These are phyloP conservation scores for Podarcis cretensis DNA, from an alignment of 2,113 vertebrate genomes.

Conservation along the genomic window DNA sequence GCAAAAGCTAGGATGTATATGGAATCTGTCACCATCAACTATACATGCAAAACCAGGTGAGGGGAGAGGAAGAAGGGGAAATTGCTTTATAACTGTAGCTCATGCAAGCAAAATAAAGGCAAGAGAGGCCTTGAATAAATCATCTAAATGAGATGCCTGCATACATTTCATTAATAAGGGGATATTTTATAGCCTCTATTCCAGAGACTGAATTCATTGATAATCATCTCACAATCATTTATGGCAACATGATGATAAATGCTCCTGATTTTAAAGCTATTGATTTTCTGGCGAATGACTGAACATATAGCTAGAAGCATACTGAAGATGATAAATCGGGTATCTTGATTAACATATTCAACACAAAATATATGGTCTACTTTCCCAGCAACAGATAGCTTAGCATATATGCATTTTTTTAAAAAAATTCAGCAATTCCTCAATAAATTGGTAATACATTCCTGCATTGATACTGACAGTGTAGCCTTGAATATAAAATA, in stretches of 20 bases:
- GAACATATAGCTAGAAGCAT: slow-evolving; percentile 22
- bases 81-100: neutral
- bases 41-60: neutral
- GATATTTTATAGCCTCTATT: slow-evolving; percentile 14
- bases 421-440: neutral
- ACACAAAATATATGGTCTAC: neutral
- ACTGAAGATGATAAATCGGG: neutral
- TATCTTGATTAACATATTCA: slow-evolving; percentile 28
- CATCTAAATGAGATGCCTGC: neutral
- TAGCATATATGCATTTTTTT: neutral
- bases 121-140: slow-evolving; percentile 22
- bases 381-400: slow-evolving; percentile 6
- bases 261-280: slow-evolving; percentile 19
- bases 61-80: rapidly evolving
- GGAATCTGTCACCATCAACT: neutral
- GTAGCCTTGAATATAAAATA: slow-evolving; percentile 15
- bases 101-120: neutral
- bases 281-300: slow-evolving; percentile 16
- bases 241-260: slow-evolving; percentile 23
- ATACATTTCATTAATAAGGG: neutral
- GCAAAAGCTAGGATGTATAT: neutral
- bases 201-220: neutral
- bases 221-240: slow-evolving; percentile 29
- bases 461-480: slow-evolving; percentile 3
- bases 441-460: slow-evolving; percentile 27